phyloP scores from a whole-genome alignment of 2,797 vertebrate species.

The Brachymystax lenok region DNA sequence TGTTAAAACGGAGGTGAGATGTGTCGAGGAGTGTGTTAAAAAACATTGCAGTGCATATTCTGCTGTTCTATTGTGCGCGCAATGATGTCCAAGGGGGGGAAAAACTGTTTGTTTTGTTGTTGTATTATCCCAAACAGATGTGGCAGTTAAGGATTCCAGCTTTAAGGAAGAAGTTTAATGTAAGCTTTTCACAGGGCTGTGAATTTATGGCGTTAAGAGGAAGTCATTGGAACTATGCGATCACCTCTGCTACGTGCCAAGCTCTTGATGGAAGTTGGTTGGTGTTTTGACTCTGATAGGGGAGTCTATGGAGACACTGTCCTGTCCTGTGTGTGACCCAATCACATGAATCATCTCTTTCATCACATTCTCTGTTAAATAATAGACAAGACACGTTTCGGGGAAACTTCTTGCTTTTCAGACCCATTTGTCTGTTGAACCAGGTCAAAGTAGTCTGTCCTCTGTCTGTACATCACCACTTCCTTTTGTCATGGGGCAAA shows the following conservation, averaged over 20 bases:
- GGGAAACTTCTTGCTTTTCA: neutral
- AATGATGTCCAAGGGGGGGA: too few relatives aligned
- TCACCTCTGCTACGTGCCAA: neutral
- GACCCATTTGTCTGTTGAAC: neutral
- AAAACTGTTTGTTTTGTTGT: too few relatives aligned
- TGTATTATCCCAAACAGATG: too few relatives aligned
- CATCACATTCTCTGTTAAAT: neutral
- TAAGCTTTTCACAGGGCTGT: conserved; percentile 42
- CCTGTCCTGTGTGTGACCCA: neutral
- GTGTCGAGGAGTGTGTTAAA: too few relatives aligned
- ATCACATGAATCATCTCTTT: neutral
- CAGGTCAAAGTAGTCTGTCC: neutral
- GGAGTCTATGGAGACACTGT: neutral
- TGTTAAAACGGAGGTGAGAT: too few relatives aligned
- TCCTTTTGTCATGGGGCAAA: neutral
- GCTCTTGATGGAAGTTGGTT: conserved; percentile 15
- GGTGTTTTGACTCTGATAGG: neutral
- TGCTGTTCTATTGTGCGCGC: too few relatives aligned
- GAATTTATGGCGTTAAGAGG: conserved; percentile 44
- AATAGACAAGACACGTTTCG: neutral
- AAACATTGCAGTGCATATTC: too few relatives aligned
- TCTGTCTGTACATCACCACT: neutral
- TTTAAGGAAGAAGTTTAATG: conserved; percentile 54
- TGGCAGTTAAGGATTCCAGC: conserved; percentile 39
- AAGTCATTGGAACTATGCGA: conserved; percentile 37